A percentile compares a stretch with the other conserved stretches of the same genome.
phyloP scores from a whole-genome alignment of 1,140 invertebrate genomes.

The Limonius californicus region DNA sequence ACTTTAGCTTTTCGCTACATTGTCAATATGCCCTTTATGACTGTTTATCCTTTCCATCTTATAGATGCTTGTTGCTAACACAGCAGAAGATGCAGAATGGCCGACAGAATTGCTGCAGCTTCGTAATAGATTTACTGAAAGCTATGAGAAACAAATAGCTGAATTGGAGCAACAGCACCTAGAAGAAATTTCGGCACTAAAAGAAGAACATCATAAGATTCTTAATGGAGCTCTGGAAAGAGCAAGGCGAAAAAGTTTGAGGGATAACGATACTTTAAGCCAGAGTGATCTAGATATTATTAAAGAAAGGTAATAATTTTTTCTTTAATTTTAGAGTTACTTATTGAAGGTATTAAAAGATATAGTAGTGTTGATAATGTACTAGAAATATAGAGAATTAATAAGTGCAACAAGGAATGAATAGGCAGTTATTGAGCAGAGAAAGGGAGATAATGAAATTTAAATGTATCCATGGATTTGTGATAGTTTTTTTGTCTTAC shows the following conservation, averaged over 20 bases:
- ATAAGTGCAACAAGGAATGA: too few species aligned
- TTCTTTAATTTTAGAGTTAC: too few species aligned
- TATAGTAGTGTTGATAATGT: too few species aligned
- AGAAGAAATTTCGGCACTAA: slow-evolving; percentile 51
- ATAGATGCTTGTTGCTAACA: slow-evolving; percentile 53
- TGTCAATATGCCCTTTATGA: too few species aligned
- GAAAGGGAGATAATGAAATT: too few species aligned
- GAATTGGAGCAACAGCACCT: slow-evolving; percentile 45
- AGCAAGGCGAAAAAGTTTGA: slow-evolving; percentile 39
- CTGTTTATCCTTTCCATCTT: too few species aligned
- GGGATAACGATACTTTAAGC: slow-evolving; percentile 26
- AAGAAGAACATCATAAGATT: slow-evolving; percentile 54
- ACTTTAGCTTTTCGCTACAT: too few species aligned
- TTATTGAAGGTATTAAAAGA: too few species aligned
- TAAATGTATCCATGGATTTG: too few species aligned
- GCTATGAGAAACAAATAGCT: slow-evolving; percentile 53
- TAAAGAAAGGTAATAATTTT: slow-evolving; percentile 38
- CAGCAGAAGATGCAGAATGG: slow-evolving; percentile 62
- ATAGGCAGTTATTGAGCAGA: too few species aligned
- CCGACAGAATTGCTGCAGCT: slow-evolving; percentile 64
- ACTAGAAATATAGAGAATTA: too few species aligned
- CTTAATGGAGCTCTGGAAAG: slow-evolving; percentile 44
- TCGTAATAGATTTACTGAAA: slow-evolving; percentile 63
- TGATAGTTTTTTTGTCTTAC: too few species aligned
- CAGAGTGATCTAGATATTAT: slow-evolving; percentile 36